Base-by-base conservation (phyloP, 2,888 invertebrate species). In the Eupithecia subfuscata region DNA sequence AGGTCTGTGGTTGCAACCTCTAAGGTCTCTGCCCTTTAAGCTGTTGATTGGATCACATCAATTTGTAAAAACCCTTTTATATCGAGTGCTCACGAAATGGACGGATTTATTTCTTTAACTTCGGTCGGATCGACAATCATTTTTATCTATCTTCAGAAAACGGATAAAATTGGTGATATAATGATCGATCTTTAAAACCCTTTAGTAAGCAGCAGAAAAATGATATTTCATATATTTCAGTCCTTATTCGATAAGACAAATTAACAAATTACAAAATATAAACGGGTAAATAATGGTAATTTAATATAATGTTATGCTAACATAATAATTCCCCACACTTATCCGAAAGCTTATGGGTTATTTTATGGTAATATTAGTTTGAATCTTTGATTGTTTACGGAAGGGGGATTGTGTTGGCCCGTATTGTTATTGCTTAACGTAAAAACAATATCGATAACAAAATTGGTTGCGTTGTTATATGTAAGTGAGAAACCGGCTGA, bases 171-270 rank as follows among this genome's bases (percentile, higher is more conserved):
- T 70, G 70, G 70, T 72, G 74, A 77, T 76, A 79, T 76, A 75
- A 72, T 77, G 45, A 75, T 78, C 70, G 76, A 77, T 71, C 74
- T 70, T 74, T 63, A 78, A 78, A 75, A 72, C 75, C 75, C 78
- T 76, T 76, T 73, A 69, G 52, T 52, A 12, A n/a, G 22, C 56
- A 22, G 22, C 0, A 56, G 12, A 60, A 60, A 60, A 12, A 25
- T 14, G 11, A 25, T 14, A 25, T n/a, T n/a, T n/a, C n/a, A 1
- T 25, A 60, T 60, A 60, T 60, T 60, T 60, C 60, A 6, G 60
- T 25, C 60, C 0, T 25, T 56, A 56, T 56, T 22, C 22, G 4
- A 65, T 9, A 34, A 11, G 16, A 65, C 16, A 34, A 40, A 37
- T 37, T 18, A 18, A 40, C 18, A 37, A n/a, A 40, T 22, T 25